phyloP scores from a whole-genome alignment of 2,888 invertebrate species.

The Alloplasta piceator region DNA sequence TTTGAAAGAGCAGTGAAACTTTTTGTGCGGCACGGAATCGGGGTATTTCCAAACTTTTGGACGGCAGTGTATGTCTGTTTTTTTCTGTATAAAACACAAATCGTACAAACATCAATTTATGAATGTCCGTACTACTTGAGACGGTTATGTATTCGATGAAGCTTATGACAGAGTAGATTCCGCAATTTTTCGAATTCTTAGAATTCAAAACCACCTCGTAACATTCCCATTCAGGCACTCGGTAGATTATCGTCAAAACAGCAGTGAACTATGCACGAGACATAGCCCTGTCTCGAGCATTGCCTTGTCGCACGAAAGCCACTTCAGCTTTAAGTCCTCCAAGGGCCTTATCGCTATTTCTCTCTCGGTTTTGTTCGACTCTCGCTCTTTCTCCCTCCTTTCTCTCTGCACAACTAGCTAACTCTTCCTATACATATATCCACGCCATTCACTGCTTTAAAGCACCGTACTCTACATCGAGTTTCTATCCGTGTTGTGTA shows the following conservation, averaged over 20 bases:
- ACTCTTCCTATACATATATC: conserved; percentile 29
- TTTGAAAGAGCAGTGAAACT: no score
- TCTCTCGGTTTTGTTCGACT: conserved; percentile 20
- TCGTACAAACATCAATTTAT: no score
- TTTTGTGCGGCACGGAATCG: no score
- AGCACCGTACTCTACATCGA: conserved; percentile 21
- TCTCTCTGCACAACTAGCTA: conserved; percentile 35
- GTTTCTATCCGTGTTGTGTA: conserved; percentile 42
- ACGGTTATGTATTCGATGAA: no score
- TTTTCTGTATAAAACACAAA: no score
- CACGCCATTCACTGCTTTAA: conserved; percentile 2
- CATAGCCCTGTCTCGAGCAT: conserved; percentile 60
- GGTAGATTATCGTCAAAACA: conserved; percentile 37
- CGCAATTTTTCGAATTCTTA: no score
- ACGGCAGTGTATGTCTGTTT: no score
- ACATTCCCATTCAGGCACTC: not conserved
- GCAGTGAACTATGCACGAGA: conserved; percentile 65
- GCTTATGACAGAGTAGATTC: not conserved
- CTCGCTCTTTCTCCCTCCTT: conserved; percentile 28
- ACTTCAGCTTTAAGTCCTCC: conserved; percentile 29
- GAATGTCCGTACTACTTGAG: no score
- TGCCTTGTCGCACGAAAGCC: conserved; percentile 13
- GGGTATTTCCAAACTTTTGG: no score
- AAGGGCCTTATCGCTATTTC: not conserved
- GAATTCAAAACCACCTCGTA: not conserved